Base-by-base conservation (phyloP, 1,140 invertebrate species). In the Diorhabda carinulata region DNA sequence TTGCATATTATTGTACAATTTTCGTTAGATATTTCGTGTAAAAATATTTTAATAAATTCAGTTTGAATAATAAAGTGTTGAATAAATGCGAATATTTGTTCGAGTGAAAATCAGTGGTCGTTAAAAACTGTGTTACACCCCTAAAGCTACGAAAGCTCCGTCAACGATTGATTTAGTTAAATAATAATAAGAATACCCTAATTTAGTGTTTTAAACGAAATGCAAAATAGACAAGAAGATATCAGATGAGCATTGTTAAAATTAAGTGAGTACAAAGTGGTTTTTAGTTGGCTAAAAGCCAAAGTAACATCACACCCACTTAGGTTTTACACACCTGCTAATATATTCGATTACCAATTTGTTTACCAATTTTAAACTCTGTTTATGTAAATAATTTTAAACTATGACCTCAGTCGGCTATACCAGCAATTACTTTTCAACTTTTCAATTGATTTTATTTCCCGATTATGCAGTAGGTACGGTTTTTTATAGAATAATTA, bases 241-340 rank as follows among this genome's bases (percentile, higher is more conserved):
- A 74, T 74, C 73, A 77, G 77, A 79, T 79, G 77, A 77, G 58
- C 62, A 63, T 69, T 71, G 65, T 25, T 66, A 71, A 70, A 67
- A 68, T 67, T 66, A 57, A 73, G 78, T 78, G 72, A 79, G 77
- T 79, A 76, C 72, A 71, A 68, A 73, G 77, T 79, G 74, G 76
- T 78, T 76, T 75, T 72, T 58, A 42, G 57, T 45, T 78, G 76
- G 78, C 75, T 72, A 52, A 42, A 64, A 52, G 78, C 78, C 78
- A 78, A 52, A 67, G 70, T 42, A 67, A 70, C 71, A 71, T 71
- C 63, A 72, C 73, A 77, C 72, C 72, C 73, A 72, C 69, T 72
- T 69, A 73, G 63, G 64, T 70, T 57, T 52, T 56, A 45, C 57
- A 75, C 77, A 78, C 77, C 76, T 78, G 75, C 74, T 72, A 67